Conservation (phyloP, 2,888 invertebrate species). For the Tiliacea aurago region DNA sequence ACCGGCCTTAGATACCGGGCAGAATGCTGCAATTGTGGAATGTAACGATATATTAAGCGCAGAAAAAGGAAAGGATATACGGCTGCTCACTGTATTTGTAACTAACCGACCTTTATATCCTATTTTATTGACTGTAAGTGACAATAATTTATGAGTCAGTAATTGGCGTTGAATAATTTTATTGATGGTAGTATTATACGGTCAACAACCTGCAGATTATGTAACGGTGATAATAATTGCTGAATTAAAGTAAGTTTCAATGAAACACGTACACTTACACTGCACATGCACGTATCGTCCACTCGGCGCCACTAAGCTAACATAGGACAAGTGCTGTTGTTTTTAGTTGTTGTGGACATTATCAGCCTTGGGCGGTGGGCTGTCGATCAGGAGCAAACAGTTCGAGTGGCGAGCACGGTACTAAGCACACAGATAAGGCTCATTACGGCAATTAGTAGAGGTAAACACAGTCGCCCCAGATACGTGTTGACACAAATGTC, state of each 20-base stretch:
- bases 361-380: constrained; percentile 76
- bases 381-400: constrained; percentile 82
- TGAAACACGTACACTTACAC: constrained; percentile 36
- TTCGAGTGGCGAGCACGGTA: constrained; percentile 74
- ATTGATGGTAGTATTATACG: constrained; percentile 34
- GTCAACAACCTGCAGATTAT: constrained; percentile 59
- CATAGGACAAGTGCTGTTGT: constrained; percentile 57
- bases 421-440: constrained; percentile 84
- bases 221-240: constrained; percentile 43
- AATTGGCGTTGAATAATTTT: constrained; percentile 50
- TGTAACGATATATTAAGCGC: constrained; percentile 75
- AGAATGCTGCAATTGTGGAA: constrained; percentile 75
- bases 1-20: constrained; percentile 78
- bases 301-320: constrained; percentile 64
- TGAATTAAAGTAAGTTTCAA: constrained; percentile 51
- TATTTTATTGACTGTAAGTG: constrained; percentile 52
- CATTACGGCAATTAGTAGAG: constrained; percentile 87
- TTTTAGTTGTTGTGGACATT: constrained; percentile 65
- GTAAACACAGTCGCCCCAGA: constrained; percentile 85
- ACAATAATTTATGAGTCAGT: constrained; percentile 52
- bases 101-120: constrained; percentile 63
- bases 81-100: constrained; percentile 59
- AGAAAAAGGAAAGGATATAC: constrained; percentile 72
- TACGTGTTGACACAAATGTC: constrained; percentile 75
- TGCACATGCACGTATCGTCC: constrained; percentile 51